Evolutionary conservation across 2,113 vertebrate species (phyloP).

Genomic region (Notarius lentiginosus): DNA sequence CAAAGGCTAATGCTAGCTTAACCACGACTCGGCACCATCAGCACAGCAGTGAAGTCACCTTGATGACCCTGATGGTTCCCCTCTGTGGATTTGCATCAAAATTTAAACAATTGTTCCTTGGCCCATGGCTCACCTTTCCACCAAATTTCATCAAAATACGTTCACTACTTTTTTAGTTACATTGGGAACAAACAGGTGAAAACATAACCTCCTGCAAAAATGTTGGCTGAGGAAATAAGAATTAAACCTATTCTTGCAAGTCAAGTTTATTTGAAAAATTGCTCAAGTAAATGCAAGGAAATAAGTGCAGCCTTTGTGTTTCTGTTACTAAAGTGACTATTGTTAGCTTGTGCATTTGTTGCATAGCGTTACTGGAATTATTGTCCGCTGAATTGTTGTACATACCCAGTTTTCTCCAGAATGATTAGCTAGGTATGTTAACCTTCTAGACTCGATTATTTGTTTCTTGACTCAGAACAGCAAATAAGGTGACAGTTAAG

Average conservation of each 20-base stretch:
- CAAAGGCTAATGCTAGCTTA: no score
- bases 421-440: neutral
- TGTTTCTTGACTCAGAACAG: neutral
- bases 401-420: neutral
- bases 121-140: no score
- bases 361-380: neutral
- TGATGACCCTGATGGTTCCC: no score
- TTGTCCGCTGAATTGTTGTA: neutral
- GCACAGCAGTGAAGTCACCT: no score
- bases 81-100: no score
- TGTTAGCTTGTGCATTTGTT: neutral
- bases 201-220: no score
- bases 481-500: neutral
- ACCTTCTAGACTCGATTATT: neutral
- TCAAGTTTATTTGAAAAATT: neutral
- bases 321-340: neutral
- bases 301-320: neutral
- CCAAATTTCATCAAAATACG: no score
- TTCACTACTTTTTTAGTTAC: no score
- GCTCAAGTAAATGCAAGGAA: neutral
- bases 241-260: neutral
- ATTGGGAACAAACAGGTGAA: no score
- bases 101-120: no score
- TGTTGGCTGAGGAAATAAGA: neutral
- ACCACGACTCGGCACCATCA: no score